phyloP scores from a whole-genome alignment of 2,888 invertebrate genomes.

The Cartodere bifasciata region DNA sequence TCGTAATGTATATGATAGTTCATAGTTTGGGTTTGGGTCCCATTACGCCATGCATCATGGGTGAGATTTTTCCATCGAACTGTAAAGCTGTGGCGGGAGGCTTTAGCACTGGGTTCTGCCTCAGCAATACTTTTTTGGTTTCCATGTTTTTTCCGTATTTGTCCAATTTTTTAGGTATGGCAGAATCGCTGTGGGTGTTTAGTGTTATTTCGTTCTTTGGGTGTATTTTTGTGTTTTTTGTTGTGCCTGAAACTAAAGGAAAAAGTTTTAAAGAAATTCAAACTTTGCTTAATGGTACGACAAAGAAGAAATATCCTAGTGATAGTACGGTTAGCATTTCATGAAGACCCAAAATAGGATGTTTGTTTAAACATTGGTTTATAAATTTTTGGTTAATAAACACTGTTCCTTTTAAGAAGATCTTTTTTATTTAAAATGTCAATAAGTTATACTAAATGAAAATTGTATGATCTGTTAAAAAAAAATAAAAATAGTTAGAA shows the following conservation, averaged over 20 bases:
- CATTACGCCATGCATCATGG: slow-evolving; percentile 66
- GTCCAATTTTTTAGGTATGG: slow-evolving; percentile 43
- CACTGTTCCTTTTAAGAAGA: too few relatives aligned
- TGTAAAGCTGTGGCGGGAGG: slow-evolving; percentile 61
- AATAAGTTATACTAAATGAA: too few relatives aligned
- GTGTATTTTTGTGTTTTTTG: slow-evolving; percentile 55
- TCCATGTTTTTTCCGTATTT: slow-evolving; percentile 58
- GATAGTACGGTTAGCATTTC: too few relatives aligned
- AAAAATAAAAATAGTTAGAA: too few relatives aligned
- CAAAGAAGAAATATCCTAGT: too few relatives aligned
- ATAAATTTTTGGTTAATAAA: too few relatives aligned
- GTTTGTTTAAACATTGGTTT: too few relatives aligned
- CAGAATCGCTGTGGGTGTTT: slow-evolving; percentile 60
- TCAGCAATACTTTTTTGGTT: slow-evolving; percentile 61
- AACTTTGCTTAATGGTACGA: slow-evolving; percentile 20
- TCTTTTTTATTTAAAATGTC: too few relatives aligned
- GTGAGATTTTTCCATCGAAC: slow-evolving; percentile 67
- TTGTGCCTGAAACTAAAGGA: slow-evolving; percentile 77
- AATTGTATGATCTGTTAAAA: too few relatives aligned
- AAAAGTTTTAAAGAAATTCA: slow-evolving; percentile 69
- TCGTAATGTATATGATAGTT: slow-evolving; percentile 60
- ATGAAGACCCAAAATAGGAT: too few relatives aligned
- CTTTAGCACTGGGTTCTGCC: slow-evolving; percentile 62
- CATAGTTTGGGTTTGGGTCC: slow-evolving; percentile 59
- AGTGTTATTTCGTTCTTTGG: slow-evolving; percentile 42